Evolutionary conservation across 2,888 invertebrate genomes (phyloP), one percentile per base, ranked within the genome.

Genomic region (Eupithecia pulchellata): DNA sequence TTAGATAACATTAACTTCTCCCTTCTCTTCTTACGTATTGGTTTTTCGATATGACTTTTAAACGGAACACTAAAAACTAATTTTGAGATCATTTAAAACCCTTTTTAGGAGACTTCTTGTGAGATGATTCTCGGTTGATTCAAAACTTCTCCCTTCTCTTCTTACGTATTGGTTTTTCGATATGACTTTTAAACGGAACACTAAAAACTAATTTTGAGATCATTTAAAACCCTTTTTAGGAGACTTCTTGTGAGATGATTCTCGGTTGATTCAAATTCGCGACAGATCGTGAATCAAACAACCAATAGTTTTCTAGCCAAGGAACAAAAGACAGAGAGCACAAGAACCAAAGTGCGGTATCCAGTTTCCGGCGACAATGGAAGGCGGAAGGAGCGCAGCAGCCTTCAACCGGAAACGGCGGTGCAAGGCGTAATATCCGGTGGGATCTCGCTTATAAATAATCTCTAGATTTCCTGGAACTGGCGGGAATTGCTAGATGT

Each of bases 361-460:
- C 34, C 25, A 55, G 55, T 58, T 32, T 72, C 68, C 69, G 63
- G 66, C 52, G 57, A 69, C 69, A 69, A 73, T 64, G 69, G 69
- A 64, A 64, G 39, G 65, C 55, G 69, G 69, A 67, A 66, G 66
- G 4, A 58, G 25, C 30, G 42, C 63, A 47, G 64, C 60, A 71
- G 64, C 67, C 70, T 64, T 64, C 36, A 64, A 74, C 77, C 79
- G 81, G 83, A 77, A 73, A 67, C 73, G 42, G 70, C 74, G 79
- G 77, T 78, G 77, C 80, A 81, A 75, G 75, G 81, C 75, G 83
- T 79, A 84, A 84, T 84, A 84, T 84, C 84, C 83, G 81, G 39
- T 55, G 34, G 70, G 72, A 69, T 74, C 66, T 74, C 55, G 32
- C 66, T 74, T 68, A 70, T 73, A 73, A 74, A 70, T 76, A 74